Base-by-base conservation (phyloP, 2,113 vertebrate species). In the Pelodiscus sinensis region DNA sequence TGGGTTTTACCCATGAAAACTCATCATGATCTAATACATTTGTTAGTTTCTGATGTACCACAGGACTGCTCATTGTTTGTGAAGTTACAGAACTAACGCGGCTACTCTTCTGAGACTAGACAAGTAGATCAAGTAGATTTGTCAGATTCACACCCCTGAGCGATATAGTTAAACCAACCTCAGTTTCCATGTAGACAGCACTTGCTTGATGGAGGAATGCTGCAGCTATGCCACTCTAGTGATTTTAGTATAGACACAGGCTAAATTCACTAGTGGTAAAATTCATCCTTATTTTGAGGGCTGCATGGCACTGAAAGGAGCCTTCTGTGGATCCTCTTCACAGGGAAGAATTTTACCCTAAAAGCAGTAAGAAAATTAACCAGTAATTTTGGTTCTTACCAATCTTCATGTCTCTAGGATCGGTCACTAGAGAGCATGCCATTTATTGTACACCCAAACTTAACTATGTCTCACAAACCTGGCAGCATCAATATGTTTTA, bases 261-360 rank as follows among this genome's bases (percentile, higher is more conserved):
- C 71, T 44, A 44, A 24, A 75, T n/a, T n/a, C 31, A 44, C 21
- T 75, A 44, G 22, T 3, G 6, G 22, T 75, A 11, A 75, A 44
- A 75, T 75, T 75, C 71, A 44, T 44, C 35, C 52, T 85, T 44
- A 84, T 35, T 82, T 84, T 38, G 85, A 87, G 85, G 52, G 52
- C 27, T 79, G 0, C 27, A 0, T 19, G 44, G 27, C 24, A 82
- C 71, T 44, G 71, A 79, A 1, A 1, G 62, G 7, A 0, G 0
- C 89, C 68, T n/a, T 89, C 38, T 0, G 0, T 85, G 89, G 58
- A 21, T 25, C 16, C 8, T 6, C 85, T 78, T 68, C 24, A 8
- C 31, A 55, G 88, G 79, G 60, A 55, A 58, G 62, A 85, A 44
- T 44, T n/a, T 82, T 0, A 0, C 80, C 55, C 22, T 73, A 27